Percentiles rank a stretch among this genome's conserved stretches.
Conservation (phyloP, 2,797 vertebrate species). For the Eupleurogrammus muticus region DNA sequence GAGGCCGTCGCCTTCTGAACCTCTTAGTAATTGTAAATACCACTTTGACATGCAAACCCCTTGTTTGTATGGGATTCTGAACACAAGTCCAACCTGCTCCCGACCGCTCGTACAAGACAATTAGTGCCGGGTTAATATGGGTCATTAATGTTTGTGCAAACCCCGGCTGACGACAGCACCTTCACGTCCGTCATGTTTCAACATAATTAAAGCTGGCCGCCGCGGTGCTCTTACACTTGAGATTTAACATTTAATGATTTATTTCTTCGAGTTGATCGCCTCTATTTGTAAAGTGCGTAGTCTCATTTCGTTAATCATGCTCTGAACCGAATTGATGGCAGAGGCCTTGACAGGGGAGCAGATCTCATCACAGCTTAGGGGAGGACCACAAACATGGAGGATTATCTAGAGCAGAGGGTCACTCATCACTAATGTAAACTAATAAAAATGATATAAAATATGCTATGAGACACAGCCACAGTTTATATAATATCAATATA, state of each 20-base stretch:
- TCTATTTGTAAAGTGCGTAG: background rate
- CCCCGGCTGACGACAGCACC: background rate
- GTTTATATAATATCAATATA: too few relatives aligned
- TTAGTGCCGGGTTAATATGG: constrained; percentile 22
- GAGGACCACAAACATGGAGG: too few relatives aligned
- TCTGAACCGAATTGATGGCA: background rate
- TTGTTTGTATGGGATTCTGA: background rate
- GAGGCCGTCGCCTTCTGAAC: constrained; percentile 16
- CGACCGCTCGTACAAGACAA: constrained; percentile 20
- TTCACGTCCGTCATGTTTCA: background rate
- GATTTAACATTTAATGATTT: background rate
- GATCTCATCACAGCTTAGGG: too few relatives aligned
- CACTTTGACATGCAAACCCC: constrained; percentile 5
- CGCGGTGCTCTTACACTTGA: background rate
- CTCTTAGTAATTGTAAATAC: constrained; percentile 3
- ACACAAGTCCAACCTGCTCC: constrained; percentile 4
- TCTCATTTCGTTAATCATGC: background rate
- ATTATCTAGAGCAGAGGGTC: too few relatives aligned
- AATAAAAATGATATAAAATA: too few relatives aligned
- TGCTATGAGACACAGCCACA: too few relatives aligned
- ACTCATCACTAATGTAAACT: too few relatives aligned
- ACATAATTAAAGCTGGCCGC: background rate
- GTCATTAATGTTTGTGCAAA: background rate
- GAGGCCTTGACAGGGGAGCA: background rate
- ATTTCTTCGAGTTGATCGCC: background rate